phyloP scores from a whole-genome alignment of 2,888 invertebrate genomes.

The Melolontha melolontha region DNA sequence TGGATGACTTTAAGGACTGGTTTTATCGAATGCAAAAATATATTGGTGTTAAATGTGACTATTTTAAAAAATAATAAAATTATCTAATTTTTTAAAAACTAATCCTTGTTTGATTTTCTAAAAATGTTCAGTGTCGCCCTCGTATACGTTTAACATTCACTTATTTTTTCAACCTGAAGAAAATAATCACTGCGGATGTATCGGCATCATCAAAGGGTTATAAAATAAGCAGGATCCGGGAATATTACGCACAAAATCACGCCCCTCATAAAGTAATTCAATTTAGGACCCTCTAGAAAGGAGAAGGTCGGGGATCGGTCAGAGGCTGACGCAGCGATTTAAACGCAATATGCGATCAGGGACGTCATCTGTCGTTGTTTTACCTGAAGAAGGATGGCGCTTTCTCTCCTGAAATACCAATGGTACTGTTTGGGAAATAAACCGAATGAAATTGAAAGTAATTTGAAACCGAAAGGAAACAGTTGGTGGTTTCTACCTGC shows the following conservation, averaged over 20 bases:
- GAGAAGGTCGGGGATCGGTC: slow-evolving; percentile 2
- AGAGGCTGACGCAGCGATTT: slow-evolving; percentile 24
- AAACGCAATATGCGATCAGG: neutral
- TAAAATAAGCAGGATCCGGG: slow-evolving; percentile 6
- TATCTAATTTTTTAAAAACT: no score
- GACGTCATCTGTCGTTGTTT: slow-evolving; percentile 28
- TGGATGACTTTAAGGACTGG: no score
- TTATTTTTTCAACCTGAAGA: no score
- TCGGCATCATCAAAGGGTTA: slow-evolving; percentile 29
- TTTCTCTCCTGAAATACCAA: slow-evolving; percentile 16
- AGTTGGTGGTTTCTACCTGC: slow-evolving; percentile 45
- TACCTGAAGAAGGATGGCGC: slow-evolving; percentile 24
- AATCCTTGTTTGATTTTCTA: no score
- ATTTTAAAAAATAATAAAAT: no score
- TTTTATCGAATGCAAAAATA: no score
- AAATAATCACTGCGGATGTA: neutral
- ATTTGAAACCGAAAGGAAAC: slow-evolving; percentile 47
- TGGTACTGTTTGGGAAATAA: slow-evolving; percentile 34
- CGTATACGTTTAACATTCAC: no score
- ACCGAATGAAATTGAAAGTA: slow-evolving; percentile 47
- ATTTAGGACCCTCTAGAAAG: slow-evolving; percentile 18
- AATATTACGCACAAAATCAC: slow-evolving; percentile 27
- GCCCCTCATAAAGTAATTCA: slow-evolving; percentile 21
- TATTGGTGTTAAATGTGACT: no score
- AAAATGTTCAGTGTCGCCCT: no score